Conservation (phyloP, 53 echinoderm and acorn worm genomes). For the Holothuria scabra region DNA sequence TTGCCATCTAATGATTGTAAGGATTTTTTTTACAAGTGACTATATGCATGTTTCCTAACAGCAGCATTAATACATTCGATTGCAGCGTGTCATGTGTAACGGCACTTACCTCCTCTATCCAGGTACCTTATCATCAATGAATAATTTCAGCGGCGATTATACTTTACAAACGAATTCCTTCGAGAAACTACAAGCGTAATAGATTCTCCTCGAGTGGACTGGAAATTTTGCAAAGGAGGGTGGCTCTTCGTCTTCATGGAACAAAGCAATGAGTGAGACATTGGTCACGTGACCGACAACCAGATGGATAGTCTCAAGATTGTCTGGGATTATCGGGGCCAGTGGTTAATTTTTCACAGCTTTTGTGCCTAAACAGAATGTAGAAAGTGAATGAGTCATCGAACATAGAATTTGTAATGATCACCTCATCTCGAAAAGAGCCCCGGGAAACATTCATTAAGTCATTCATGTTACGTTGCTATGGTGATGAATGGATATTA, state of each 20-base stretch:
- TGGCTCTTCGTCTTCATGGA: no score
- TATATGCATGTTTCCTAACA: no score
- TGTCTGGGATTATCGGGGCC: no score
- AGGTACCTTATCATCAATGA: slow-evolving; percentile 42
- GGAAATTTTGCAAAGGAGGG: no score
- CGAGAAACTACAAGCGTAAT: slow-evolving; percentile 5
- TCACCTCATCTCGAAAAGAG: slow-evolving; percentile 41
- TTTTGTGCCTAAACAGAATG: slow-evolving; percentile 2
- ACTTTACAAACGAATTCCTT: slow-evolving; percentile 36
- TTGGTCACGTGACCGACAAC: no score
- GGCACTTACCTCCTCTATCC: slow-evolving; percentile 1
- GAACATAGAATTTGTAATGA: slow-evolving; percentile 44
- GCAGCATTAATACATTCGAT: no score
- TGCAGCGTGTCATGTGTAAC: not conserved
- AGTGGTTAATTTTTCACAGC: not conserved
- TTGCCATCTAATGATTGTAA: no score
- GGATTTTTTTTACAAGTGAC: no score
- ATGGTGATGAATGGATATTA: slow-evolving; percentile 39
- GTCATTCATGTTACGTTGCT: slow-evolving; percentile 41
- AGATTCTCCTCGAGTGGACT: slow-evolving; percentile 27
- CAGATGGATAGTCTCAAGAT: no score
- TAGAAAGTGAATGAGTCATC: slow-evolving; percentile 21
- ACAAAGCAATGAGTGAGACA: no score
- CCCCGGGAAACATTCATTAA: slow-evolving; percentile 43
- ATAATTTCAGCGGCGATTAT: slow-evolving; percentile 42